Base-by-base conservation (phyloP, 2,888 invertebrate genomes). In the Achlya flavicornis region DNA sequence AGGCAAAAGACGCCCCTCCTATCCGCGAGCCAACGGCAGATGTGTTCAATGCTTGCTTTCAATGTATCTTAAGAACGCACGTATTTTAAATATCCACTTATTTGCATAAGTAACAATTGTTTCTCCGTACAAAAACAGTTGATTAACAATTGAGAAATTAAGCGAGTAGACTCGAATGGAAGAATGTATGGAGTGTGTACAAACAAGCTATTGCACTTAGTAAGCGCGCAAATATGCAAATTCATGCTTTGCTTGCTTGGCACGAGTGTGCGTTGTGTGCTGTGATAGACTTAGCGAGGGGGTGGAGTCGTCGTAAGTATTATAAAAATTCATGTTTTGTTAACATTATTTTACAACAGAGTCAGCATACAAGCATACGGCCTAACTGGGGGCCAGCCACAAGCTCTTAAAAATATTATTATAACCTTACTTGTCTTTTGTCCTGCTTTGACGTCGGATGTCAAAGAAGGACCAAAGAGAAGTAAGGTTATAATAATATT, bases 141-240 rank as follows among this genome's bases (percentile, higher is more conserved):
- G 88, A 90, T 90, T 88, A 87, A 80, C 74, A 80, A 83, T 83
- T 82, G 68, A 67, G 75, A 79, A 74, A 78, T 72, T 69, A 75
- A 41, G 53, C 69, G 72, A 66, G 60, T 63, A 79, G 75, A 74
- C 76, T 71, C 80, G 80, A 83, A 82, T 84, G 80, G 83, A 89
- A 88, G 91, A 90, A 88, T 88, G 85, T 80, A 78, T 78, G 79
- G 85, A 91, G 90, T 89, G 87, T 83, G 88, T 86, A 86, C 82
- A 85, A 91, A 93, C 93, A 93, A 87, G 93, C 88, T 85, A 92
- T 92, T 91, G 93, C 93, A 93, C 93, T 93, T 92, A 93, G 91
- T 81, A 83, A 86, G 84, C 80, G 86, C 83, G 84, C 87, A 83
- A 88, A 91, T 92, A 93, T 93, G 93, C 92, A 90, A 91, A 93